Conservation (phyloP, 2,888 invertebrate genomes). For the Cotesia congregata region DNA sequence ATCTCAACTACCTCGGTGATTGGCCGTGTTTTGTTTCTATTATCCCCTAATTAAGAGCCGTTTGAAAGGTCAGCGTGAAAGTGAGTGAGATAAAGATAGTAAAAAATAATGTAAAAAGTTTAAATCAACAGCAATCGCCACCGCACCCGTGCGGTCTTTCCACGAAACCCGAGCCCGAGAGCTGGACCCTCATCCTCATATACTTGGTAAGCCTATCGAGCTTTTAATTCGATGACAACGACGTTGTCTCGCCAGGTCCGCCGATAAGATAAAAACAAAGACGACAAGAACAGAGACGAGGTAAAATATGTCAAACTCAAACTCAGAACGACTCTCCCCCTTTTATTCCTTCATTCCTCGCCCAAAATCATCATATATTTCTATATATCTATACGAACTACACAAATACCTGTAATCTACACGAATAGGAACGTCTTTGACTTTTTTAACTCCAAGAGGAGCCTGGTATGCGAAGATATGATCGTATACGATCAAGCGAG, state of each 20-base stretch:
- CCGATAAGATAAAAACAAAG: constrained; percentile 43
- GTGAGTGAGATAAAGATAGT: constrained; percentile 57
- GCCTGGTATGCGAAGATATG: constrained; percentile 43
- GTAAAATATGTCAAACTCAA: constrained; percentile 44
- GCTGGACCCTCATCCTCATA: not conserved
- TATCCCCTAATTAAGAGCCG: constrained; percentile 67
- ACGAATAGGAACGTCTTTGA: constrained; percentile 16
- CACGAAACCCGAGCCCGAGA: constrained; percentile 35
- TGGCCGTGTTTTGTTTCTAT: constrained; percentile 66
- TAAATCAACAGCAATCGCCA: constrained; percentile 30
- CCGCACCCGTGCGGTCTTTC: constrained; percentile 37
- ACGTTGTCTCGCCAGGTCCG: constrained; percentile 34
- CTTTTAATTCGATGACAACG: constrained; percentile 43
- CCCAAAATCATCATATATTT: constrained; percentile 8
- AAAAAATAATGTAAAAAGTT: constrained; percentile 35
- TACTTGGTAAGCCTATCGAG: constrained; percentile 41
- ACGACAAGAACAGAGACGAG: constrained; percentile 38
- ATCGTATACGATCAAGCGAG: constrained; percentile 47
- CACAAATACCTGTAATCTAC: not conserved
- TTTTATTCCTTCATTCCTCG: constrained; percentile 14
- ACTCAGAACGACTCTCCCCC: constrained; percentile 13
- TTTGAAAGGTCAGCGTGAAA: constrained; percentile 56
- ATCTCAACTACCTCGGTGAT: constrained; percentile 64
- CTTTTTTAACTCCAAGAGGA: constrained; percentile 10
- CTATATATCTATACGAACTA: constrained; percentile 12